Percentiles rank a stretch among this genome's conserved stretches.
Evolutionary conservation across 1,140 invertebrate genomes (phyloP).

Genomic region (Thrips palmi): DNA sequence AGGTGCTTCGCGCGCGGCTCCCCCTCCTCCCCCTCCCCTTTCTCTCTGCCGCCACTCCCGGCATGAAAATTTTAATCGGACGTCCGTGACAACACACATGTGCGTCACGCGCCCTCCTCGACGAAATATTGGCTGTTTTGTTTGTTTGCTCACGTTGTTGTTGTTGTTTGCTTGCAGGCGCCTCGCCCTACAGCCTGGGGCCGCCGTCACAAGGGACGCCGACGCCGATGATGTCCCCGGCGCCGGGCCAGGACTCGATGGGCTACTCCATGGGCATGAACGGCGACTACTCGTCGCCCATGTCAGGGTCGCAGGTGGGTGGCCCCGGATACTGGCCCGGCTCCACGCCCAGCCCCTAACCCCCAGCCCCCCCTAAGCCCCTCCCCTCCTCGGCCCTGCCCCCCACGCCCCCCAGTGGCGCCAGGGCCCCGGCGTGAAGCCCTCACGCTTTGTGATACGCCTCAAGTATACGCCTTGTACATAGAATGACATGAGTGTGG

Average conservation of each 20-base stretch:
- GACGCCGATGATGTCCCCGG: constrained; percentile 85
- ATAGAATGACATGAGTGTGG: background rate
- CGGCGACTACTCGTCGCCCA: constrained; percentile 38
- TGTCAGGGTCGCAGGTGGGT: constrained; percentile 18
- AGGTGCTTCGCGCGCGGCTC: constrained; percentile 1
- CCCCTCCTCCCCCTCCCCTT: constrained; percentile 1
- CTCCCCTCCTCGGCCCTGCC: too few species aligned
- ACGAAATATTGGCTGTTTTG: background rate
- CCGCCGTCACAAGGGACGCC: constrained; percentile 65
- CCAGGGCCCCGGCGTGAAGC: background rate
- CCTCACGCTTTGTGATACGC: too few species aligned
- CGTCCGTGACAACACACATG: too few species aligned
- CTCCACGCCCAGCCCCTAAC: too few species aligned
- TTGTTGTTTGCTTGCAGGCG: constrained; percentile 36
- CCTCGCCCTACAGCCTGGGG: constrained; percentile 80
- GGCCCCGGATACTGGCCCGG: background rate
- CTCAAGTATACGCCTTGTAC: background rate
- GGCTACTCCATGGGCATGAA: constrained; percentile 73
- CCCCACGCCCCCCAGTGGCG: background rate
- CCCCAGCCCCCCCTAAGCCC: too few species aligned
- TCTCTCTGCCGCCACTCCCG: background rate
- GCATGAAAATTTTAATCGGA: too few species aligned
- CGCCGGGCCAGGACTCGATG: constrained; percentile 70
- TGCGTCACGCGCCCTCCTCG: constrained; percentile 22
- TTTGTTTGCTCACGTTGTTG: background rate